phyloP scores from a whole-genome alignment of 2,888 invertebrate genomes.

The Hydraecia micacea region DNA sequence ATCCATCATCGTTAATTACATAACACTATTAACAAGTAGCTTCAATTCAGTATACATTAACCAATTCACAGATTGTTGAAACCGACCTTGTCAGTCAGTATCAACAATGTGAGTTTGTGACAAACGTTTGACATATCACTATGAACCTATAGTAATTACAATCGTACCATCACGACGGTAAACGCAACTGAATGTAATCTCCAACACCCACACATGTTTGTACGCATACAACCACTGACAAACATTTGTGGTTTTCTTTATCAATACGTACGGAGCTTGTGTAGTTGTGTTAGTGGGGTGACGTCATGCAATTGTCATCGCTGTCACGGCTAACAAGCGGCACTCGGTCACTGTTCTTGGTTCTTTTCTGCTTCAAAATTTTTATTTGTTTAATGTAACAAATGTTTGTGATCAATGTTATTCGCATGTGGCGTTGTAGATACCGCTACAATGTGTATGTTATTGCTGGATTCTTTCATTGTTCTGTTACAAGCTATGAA shows the following conservation, averaged over 20 bases:
- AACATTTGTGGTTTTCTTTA: slow-evolving; percentile 80
- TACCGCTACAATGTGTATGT: too few species aligned
- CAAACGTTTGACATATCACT: slow-evolving; percentile 59
- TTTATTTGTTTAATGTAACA: slow-evolving; percentile 64
- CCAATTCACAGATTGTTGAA: slow-evolving; percentile 44
- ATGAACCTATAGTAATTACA: slow-evolving; percentile 67
- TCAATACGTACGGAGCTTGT: slow-evolving; percentile 69
- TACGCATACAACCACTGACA: slow-evolving; percentile 70
- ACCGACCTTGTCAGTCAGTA: slow-evolving; percentile 54
- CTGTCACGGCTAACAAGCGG: slow-evolving; percentile 87
- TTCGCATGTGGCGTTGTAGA: too few species aligned
- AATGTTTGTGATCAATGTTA: slow-evolving; percentile 50
- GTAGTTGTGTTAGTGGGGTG: slow-evolving; percentile 75
- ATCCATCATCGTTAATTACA: slow-evolving; percentile 37
- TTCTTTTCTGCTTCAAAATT: slow-evolving; percentile 69
- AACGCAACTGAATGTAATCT: slow-evolving; percentile 75
- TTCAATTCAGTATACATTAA: slow-evolving; percentile 35
- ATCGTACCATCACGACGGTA: slow-evolving; percentile 69
- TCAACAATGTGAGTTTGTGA: slow-evolving; percentile 49
- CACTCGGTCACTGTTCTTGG: slow-evolving; percentile 78
- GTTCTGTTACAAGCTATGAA: neutral
- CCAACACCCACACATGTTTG: slow-evolving; percentile 75
- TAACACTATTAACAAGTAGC: slow-evolving; percentile 8
- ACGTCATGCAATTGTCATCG: slow-evolving; percentile 89
- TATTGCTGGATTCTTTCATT: slow-evolving; percentile 41